Conservation (phyloP, 1,140 invertebrate genomes). For the Venturia canescens region DNA sequence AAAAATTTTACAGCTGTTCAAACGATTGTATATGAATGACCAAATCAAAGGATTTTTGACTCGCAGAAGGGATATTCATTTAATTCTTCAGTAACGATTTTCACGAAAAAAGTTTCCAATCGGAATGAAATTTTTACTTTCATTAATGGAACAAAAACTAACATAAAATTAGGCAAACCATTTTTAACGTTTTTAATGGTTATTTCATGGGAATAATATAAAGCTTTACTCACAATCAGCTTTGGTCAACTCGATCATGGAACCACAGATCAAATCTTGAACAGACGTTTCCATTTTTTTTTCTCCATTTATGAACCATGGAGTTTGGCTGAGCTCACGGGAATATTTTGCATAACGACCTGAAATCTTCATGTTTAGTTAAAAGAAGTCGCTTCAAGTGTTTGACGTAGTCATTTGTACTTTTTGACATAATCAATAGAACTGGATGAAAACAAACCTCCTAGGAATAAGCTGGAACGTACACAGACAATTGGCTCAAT, state of each 20-base stretch:
- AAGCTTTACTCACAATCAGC: slow-evolving; percentile 74
- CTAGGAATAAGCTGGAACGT: slow-evolving; percentile 80
- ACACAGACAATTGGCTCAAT: slow-evolving; percentile 75
- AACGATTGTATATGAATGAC: background rate
- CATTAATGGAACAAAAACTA: too few species aligned
- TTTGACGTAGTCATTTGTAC: slow-evolving; percentile 15
- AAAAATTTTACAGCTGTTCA: slow-evolving; percentile 83
- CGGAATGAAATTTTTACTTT: too few species aligned
- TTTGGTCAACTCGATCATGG: slow-evolving; percentile 78
- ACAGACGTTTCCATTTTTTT: slow-evolving; percentile 91
- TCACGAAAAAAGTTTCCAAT: background rate
- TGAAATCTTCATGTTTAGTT: slow-evolving; percentile 63
- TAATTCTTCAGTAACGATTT: background rate
- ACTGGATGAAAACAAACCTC: slow-evolving; percentile 72
- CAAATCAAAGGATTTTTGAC: too few species aligned
- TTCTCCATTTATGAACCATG: slow-evolving; percentile 92
- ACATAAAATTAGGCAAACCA: too few species aligned
- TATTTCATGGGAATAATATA: too few species aligned
- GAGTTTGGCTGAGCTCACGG: slow-evolving; percentile 92
- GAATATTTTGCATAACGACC: slow-evolving; percentile 94
- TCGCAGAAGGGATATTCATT: too few species aligned
- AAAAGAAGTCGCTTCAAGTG: slow-evolving; percentile 46
- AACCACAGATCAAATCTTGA: slow-evolving; percentile 90
- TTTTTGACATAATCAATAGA: too few species aligned
- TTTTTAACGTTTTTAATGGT: too few species aligned